Conservation (phyloP, 2,888 invertebrate genomes). For the Rhynchonema sp. region DNA sequence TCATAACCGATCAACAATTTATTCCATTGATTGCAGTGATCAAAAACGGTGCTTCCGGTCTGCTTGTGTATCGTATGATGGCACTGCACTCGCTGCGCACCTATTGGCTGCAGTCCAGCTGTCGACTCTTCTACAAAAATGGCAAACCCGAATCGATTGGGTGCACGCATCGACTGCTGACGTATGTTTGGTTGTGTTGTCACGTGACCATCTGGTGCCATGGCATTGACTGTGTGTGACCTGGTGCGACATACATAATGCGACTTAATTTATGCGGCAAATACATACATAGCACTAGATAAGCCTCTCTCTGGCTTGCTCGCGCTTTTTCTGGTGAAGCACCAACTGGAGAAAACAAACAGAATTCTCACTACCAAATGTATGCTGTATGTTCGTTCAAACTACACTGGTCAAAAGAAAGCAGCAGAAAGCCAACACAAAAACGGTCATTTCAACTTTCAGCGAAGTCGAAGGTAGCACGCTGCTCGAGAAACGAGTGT, state of each 20-base stretch:
- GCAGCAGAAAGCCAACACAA: neutral
- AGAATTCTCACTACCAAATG: too few relatives aligned
- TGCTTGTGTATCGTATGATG: slow-evolving; percentile 94
- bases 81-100: slow-evolving; percentile 68
- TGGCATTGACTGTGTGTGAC: too few relatives aligned
- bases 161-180: slow-evolving; percentile 89
- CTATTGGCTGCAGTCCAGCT: slow-evolving; percentile 95
- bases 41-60: slow-evolving; percentile 94
- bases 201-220: neutral
- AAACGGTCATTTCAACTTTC: slow-evolving; percentile 10
- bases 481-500: slow-evolving; percentile 77
- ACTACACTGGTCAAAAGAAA: neutral
- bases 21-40: slow-evolving; percentile 60
- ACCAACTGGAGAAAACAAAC: too few relatives aligned
- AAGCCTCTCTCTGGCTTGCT: too few relatives aligned
- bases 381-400: too few relatives aligned
- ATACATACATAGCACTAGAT: too few relatives aligned
- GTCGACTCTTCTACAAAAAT: slow-evolving; percentile 91
- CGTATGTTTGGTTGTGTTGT: slow-evolving; percentile 47
- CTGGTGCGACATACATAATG: too few relatives aligned
- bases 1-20: too few relatives aligned
- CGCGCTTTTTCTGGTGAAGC: too few relatives aligned
- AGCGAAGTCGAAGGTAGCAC: slow-evolving; percentile 98
- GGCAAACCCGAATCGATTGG: slow-evolving; percentile 98
- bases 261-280: too few relatives aligned